Evolutionary conservation across 2,888 invertebrate genomes (phyloP).

Genomic region (Dioctria linearis): DNA sequence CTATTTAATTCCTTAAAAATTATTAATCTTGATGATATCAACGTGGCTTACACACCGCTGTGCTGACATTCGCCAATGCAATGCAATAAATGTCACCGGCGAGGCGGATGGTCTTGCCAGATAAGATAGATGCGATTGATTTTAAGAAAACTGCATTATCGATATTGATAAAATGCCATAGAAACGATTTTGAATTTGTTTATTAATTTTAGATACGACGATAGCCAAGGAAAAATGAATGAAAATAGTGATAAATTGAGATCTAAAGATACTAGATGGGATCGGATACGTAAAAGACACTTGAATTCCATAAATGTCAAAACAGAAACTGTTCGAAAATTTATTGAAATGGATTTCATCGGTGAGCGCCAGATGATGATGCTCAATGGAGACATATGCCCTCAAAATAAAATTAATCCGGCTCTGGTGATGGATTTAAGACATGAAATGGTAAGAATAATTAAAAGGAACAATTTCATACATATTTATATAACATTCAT

Average conservation of each 20-base stretch:
- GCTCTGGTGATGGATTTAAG: constrained; percentile 69
- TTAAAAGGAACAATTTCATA: background rate
- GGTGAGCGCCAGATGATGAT: constrained; percentile 63
- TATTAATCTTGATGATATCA: background rate
- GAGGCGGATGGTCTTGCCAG: background rate
- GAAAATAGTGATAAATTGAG: constrained; percentile 26
- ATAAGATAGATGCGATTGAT: background rate
- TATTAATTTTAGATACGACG: background rate
- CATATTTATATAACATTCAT: background rate
- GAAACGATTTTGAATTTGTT: constrained; percentile 13
- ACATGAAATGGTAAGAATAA: constrained; percentile 66
- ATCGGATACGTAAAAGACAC: constrained; percentile 69
- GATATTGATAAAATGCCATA: background rate
- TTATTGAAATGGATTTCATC: constrained; percentile 68
- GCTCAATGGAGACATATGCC: constrained; percentile 64
- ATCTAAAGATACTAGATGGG: constrained; percentile 68
- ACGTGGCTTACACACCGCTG: constrained; percentile 39
- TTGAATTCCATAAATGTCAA: constrained; percentile 63
- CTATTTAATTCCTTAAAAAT: background rate
- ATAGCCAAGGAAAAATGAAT: constrained; percentile 24
- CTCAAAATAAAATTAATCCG: constrained; percentile 64
- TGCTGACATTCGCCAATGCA: background rate
- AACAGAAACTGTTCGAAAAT: constrained; percentile 66
- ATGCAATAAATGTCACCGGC: background rate
- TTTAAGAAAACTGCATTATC: background rate